phyloP scores from a whole-genome alignment of 1,140 invertebrate species.

The Zophobas atratus region DNA sequence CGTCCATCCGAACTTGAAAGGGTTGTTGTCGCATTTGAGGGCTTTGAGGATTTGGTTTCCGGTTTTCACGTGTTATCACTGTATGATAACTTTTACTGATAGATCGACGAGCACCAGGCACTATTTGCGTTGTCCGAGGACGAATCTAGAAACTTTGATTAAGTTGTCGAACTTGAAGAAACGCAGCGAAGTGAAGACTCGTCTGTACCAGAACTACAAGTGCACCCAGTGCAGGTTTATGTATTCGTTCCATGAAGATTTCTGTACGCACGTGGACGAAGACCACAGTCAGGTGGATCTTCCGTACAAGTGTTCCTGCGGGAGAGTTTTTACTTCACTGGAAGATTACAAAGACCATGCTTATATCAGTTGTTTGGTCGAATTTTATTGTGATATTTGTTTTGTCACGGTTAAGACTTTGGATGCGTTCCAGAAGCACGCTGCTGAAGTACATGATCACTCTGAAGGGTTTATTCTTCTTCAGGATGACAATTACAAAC shows the following conservation, averaged over 20 bases:
- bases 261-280: slow-evolving; percentile 61
- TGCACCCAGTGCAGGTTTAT: slow-evolving; percentile 62
- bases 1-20: slow-evolving; percentile 55
- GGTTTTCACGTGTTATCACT: slow-evolving; percentile 73
- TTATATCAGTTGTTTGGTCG: slow-evolving; percentile 60
- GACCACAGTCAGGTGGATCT: slow-evolving; percentile 54
- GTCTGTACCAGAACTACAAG: slow-evolving; percentile 64
- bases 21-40: slow-evolving; percentile 61
- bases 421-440: slow-evolving; percentile 61
- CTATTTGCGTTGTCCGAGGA: slow-evolving; percentile 55
- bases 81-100: slow-evolving; percentile 71
- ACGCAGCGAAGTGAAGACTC: slow-evolving; percentile 59
- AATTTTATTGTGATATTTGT: slow-evolving; percentile 64
- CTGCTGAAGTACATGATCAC: slow-evolving; percentile 59
- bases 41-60: slow-evolving; percentile 63
- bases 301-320: slow-evolving; percentile 58
- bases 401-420: slow-evolving; percentile 57
- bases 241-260: slow-evolving; percentile 64
- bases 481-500: slow-evolving; percentile 60
- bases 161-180: slow-evolving; percentile 60
- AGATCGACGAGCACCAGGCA: slow-evolving; percentile 61
- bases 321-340: slow-evolving; percentile 54
- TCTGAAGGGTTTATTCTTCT: slow-evolving; percentile 61
- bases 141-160: slow-evolving; percentile 58
- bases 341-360: slow-evolving; percentile 63